Conservation (phyloP, 92 coral and sea anemone genomes). For the Hydrozoanthus gracilis region DNA sequence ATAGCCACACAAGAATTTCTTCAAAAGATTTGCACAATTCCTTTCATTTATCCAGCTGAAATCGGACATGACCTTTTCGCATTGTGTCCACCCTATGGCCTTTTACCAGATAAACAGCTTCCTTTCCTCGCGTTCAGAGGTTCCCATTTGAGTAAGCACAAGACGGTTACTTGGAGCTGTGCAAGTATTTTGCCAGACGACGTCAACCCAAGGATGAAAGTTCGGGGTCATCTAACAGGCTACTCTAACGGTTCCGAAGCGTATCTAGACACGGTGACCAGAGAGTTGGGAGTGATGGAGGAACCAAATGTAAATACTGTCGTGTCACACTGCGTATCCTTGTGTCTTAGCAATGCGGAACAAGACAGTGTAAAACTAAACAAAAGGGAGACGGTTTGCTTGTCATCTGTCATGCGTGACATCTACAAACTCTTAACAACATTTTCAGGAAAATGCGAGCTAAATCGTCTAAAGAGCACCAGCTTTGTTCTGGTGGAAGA, state of each 20-base stretch:
- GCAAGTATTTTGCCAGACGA: constrained; percentile 59
- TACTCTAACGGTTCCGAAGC: neutral
- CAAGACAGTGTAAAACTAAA: neutral
- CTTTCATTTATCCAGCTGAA: constrained; percentile 57
- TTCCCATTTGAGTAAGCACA: constrained; percentile 40
- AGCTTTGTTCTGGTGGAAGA: constrained; percentile 63
- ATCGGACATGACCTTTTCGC: constrained; percentile 23
- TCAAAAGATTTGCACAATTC: constrained; percentile 42
- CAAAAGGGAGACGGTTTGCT: no score
- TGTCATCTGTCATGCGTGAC: constrained; percentile 54
- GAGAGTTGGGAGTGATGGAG: constrained; percentile 49
- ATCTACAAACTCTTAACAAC: constrained; percentile 62
- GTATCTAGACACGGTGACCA: neutral
- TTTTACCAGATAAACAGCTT: constrained; percentile 5
- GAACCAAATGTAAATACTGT: constrained; percentile 68
- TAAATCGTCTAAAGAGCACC: constrained; percentile 24
- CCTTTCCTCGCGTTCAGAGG: constrained; percentile 65
- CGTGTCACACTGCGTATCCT: constrained; percentile 68
- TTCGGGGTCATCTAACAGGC: neutral
- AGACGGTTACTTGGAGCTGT: constrained; percentile 65
- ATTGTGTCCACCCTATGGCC: constrained; percentile 53
- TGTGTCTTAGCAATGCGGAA: constrained; percentile 51
- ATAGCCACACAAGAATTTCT: constrained; percentile 39
- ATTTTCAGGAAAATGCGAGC: neutral
- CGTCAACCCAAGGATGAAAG: constrained; percentile 44